These are phyloP conservation scores for Heteromormyrus szaboi DNA, from an alignment of 2,797 vertebrate species.

Conservation along the genomic window DNA sequence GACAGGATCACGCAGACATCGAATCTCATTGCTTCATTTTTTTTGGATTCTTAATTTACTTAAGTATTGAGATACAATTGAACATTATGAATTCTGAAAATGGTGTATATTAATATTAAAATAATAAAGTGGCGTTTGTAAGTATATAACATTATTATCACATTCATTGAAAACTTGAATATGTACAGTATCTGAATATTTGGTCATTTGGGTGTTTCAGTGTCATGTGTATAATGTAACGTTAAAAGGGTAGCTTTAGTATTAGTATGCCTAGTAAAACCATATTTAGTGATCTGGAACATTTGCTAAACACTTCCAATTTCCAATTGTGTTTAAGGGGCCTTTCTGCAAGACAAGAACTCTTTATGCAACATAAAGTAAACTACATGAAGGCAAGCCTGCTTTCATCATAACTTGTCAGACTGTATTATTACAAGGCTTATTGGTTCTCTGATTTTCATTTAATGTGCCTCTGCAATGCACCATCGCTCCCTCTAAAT, in stretches of 20 bases:
- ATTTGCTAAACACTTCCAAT: constrained; percentile 18
- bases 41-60: neutral
- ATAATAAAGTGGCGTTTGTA: neutral
- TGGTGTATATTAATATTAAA: neutral
- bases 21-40: neutral
- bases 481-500: constrained; percentile 68
- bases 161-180: neutral
- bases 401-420: constrained; percentile 55
- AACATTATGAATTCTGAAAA: neutral
- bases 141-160: neutral
- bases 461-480: constrained; percentile 66
- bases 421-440: constrained; percentile 67
- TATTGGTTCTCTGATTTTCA: constrained; percentile 74
- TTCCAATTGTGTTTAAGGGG: constrained; percentile 12
- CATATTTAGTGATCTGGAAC: constrained; percentile 10
- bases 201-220: neutral
- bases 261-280: neutral
- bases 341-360: constrained; percentile 24
- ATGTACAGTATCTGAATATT: neutral
- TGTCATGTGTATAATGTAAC: neutral
- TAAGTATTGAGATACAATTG: neutral
- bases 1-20: neutral
- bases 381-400: constrained; percentile 38
- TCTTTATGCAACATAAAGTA: constrained; percentile 28
- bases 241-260: neutral